Conservation (phyloP, 2,888 invertebrate genomes). For the Tubulanus polymorphus region DNA sequence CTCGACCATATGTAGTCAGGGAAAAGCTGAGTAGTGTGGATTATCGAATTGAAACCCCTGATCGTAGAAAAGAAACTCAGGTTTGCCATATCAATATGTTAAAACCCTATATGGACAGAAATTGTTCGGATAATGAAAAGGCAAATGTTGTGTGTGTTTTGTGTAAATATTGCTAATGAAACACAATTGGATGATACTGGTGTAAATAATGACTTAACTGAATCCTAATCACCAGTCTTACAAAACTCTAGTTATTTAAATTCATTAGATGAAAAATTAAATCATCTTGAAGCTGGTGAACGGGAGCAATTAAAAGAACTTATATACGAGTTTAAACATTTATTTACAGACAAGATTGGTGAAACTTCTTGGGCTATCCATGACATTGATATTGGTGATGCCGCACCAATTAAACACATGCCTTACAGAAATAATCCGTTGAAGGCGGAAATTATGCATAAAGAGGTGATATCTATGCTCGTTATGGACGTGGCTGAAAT, state of each 20-base stretch:
- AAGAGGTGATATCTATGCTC: slow-evolving; percentile 23
- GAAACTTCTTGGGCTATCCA: too few species aligned
- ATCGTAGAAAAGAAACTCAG: slow-evolving; percentile 11
- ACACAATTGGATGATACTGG: too few species aligned
- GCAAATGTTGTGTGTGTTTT: too few species aligned
- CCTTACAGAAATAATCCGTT: slow-evolving; percentile 10
- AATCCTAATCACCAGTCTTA: too few species aligned
- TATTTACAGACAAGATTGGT: too few species aligned
- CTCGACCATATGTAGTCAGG: slow-evolving; percentile 4
- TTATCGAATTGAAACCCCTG: slow-evolving; percentile 15
- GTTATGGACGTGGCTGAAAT: slow-evolving; percentile 26
- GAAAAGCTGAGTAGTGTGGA: slow-evolving; percentile 2
- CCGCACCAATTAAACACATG: slow-evolving; percentile 8
- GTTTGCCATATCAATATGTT: slow-evolving; percentile 22
- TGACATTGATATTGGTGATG: slow-evolving; percentile 11
- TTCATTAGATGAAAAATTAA: slow-evolving; percentile 4
- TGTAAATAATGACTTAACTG: too few species aligned
- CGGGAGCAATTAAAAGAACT: too few species aligned
- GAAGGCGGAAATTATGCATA: slow-evolving; percentile 9
- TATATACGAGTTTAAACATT: too few species aligned
- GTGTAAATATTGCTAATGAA: too few species aligned
- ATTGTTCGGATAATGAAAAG: too few species aligned
- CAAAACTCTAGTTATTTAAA: slow-evolving; percentile 9
- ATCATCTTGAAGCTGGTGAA: too few species aligned
- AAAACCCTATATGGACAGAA: too few species aligned